Percentiles rank a stretch among this genome's conserved stretches.
phyloP scores from a whole-genome alignment of 2,888 invertebrate species.

The Deroplatys truncata region DNA sequence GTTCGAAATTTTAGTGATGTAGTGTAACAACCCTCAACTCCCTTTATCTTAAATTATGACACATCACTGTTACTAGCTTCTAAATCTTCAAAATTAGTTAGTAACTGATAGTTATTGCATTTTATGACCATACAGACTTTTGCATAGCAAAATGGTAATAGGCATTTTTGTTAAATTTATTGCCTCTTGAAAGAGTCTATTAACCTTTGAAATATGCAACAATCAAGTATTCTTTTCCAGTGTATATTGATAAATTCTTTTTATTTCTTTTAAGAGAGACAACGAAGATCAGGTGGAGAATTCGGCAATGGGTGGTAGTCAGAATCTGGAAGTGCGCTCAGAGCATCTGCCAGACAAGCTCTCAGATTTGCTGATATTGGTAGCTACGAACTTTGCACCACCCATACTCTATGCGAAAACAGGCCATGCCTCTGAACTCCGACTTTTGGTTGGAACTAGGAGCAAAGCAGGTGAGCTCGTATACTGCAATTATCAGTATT shows the following conservation, averaged over 20 bases:
- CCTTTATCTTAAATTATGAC: too few relatives aligned
- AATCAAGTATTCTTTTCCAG: background rate
- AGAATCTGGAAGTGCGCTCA: constrained; percentile 36
- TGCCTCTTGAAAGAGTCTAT: too few relatives aligned
- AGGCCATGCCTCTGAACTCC: constrained; percentile 28
- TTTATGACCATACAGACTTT: too few relatives aligned
- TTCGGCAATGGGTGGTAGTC: constrained; percentile 25
- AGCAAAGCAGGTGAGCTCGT: constrained; percentile 19
- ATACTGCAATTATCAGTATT: background rate
- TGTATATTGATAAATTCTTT: background rate
- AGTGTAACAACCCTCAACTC: too few relatives aligned
- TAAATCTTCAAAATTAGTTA: too few relatives aligned
- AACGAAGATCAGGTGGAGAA: constrained; percentile 32
- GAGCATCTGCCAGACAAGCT: constrained; percentile 36
- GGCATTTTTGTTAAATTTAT: too few relatives aligned
- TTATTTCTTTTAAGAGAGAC: constrained; percentile 30
- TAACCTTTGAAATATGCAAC: too few relatives aligned
- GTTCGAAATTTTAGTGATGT: too few relatives aligned
- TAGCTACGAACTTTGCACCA: constrained; percentile 37
- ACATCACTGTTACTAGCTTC: too few relatives aligned
- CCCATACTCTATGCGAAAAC: constrained; percentile 40
- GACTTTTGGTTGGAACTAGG: constrained; percentile 24
- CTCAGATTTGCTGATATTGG: constrained; percentile 35
- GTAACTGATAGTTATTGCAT: too few relatives aligned
- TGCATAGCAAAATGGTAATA: too few relatives aligned